phyloP scores from a whole-genome alignment of 2,888 invertebrate genomes.

The Sinhomidia bicolor region DNA sequence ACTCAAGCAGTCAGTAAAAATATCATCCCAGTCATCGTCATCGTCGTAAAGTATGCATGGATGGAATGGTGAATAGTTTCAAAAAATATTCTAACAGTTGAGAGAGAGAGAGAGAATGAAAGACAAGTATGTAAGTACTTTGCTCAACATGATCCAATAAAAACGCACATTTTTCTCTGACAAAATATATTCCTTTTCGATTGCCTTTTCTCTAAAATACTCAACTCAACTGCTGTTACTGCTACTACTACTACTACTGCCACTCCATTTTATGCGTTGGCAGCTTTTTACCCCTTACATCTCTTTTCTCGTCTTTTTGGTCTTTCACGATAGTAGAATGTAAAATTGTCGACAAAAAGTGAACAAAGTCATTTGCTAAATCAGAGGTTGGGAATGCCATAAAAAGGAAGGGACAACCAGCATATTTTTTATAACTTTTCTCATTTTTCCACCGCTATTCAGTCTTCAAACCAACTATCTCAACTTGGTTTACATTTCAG shows the following conservation, averaged over 20 bases:
- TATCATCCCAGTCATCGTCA: not conserved
- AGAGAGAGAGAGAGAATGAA: not conserved
- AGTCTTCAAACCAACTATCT: conserved; percentile 8
- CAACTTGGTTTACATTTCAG: not conserved
- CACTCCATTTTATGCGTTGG: conserved; percentile 58
- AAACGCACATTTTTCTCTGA: conserved; percentile 73
- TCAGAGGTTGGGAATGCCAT: not conserved
- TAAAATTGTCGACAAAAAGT: not conserved
- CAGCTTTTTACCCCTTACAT: conserved; percentile 34
- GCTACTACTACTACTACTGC: not conserved
- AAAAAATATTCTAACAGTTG: not conserved
- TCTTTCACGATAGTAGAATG: not conserved
- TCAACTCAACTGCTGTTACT: not conserved
- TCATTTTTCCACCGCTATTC: not conserved
- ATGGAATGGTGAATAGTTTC: conserved; percentile 26
- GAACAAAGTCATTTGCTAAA: conserved; percentile 40
- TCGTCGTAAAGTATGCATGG: conserved; percentile 38
- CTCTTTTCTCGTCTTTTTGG: not conserved
- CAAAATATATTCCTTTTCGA: conserved; percentile 66
- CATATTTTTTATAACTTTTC: conserved; percentile 40
- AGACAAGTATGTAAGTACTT: conserved; percentile 36
- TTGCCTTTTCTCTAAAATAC: conserved; percentile 41
- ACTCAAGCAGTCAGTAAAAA: not conserved
- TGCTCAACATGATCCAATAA: conserved; percentile 62
- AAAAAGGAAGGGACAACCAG: conserved; percentile 14